These are phyloP conservation scores for Mungos mungo DNA, from an alignment of 2,113 vertebrate species.

Conservation along the genomic window DNA sequence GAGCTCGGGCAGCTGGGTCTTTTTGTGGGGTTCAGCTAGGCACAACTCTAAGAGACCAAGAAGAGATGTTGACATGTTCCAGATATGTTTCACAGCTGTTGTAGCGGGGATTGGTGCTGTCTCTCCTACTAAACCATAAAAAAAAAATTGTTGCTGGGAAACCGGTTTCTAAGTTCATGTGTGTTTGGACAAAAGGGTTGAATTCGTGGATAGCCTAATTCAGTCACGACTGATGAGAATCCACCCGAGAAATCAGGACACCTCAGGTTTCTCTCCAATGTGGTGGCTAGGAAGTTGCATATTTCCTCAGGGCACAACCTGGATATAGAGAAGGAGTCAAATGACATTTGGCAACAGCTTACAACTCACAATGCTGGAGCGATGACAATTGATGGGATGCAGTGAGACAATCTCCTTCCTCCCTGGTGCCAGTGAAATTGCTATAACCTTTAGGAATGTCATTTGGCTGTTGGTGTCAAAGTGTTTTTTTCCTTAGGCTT, in stretches of 20 bases:
- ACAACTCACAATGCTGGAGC: neutral
- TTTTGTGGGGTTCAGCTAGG: neutral
- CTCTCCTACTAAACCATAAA: neutral
- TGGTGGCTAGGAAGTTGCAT: neutral
- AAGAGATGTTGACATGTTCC: neutral
- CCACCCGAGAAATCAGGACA: neutral
- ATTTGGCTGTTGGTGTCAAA: slow-evolving; percentile 3
- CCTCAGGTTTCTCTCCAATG: neutral
- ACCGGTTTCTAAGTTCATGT: slow-evolving; percentile 20
- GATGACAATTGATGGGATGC: neutral
- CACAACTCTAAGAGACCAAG: neutral
- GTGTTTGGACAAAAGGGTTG: slow-evolving; percentile 27
- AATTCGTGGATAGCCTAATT: neutral
- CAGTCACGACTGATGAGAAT: neutral
- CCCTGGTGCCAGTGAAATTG: neutral
- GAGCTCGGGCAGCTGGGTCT: neutral
- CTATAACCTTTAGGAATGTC: neutral
- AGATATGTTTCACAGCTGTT: neutral
- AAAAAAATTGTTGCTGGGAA: neutral
- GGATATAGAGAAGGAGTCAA: neutral
- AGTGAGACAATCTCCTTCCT: neutral
- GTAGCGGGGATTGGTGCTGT: neutral
- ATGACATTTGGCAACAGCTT: slow-evolving; percentile 27
- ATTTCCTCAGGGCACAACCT: neutral
- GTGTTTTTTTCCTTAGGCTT: neutral